Percentiles rank a stretch among this genome's conserved stretches.
phyloP scores from a whole-genome alignment of 2,888 invertebrate genomes.

The Melanotus villosus region DNA sequence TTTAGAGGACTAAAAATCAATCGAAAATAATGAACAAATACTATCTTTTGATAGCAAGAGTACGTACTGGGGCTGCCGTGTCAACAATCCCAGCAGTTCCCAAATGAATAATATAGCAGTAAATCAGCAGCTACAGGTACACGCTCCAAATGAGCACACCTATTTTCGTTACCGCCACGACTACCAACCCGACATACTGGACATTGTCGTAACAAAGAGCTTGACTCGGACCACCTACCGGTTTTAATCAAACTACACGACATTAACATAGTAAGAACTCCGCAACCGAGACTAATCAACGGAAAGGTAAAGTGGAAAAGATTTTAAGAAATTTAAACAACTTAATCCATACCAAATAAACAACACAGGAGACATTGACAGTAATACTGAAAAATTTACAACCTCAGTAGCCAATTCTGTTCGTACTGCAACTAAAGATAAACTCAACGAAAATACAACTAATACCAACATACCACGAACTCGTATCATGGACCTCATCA shows the following conservation, averaged over 20 bases:
- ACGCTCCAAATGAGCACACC: no score
- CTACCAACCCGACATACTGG: no score
- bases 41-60: no score
- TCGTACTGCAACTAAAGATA: neutral
- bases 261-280: neutral
- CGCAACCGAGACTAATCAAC: neutral
- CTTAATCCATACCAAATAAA: neutral
- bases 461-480: neutral
- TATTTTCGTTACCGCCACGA: no score
- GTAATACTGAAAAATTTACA: neutral
- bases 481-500: neutral
- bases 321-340: neutral
- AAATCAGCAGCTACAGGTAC: no score
- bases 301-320: neutral
- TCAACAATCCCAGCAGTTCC: no score
- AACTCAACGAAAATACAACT: neutral
- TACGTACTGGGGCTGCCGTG: no score
- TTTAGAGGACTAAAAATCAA: no score
- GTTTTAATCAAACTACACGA: neutral
- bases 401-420: neutral
- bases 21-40: no score
- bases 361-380: neutral
- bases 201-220: no score
- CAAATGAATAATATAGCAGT: no score
- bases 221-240: conserved; percentile 12